Evolutionary conservation across 1,140 invertebrate species (phyloP).

Genomic region (Druon quercuslanigerum): DNA sequence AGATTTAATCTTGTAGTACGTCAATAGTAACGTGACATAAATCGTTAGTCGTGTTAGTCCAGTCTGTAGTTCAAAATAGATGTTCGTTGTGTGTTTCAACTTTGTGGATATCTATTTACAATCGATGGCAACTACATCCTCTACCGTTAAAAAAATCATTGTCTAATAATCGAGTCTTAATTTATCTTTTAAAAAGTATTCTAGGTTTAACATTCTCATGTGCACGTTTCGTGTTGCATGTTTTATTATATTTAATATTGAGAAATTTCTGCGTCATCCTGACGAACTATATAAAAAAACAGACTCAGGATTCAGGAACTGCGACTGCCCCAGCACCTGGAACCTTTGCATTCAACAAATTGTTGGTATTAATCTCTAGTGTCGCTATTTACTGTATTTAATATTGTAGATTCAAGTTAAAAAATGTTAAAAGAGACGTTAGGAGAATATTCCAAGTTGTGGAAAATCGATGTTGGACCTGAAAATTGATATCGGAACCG

Average conservation of each 20-base stretch:
- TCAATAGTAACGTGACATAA: not conserved
- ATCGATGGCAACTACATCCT: not conserved
- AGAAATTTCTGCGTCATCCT: not conserved
- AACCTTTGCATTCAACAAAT: constrained; percentile 38
- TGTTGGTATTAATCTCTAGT: constrained; percentile 20
- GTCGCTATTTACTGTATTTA: constrained; percentile 16
- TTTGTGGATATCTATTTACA: constrained; percentile 4
- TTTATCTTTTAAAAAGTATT: not conserved
- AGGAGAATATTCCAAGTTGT: constrained; percentile 1
- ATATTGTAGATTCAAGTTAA: constrained; percentile 4
- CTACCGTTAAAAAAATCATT: not conserved
- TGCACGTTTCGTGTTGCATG: constrained; percentile 14
- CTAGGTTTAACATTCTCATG: not conserved
- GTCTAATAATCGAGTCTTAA: constrained; percentile 17
- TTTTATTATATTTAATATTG: not conserved
- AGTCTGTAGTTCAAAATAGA: not conserved
- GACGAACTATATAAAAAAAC: not conserved
- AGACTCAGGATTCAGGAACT: constrained; percentile 49
- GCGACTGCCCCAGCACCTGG: constrained; percentile 65
- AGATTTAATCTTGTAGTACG: not conserved
- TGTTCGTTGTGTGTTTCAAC: constrained; percentile 21
- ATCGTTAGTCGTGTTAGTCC: not conserved
- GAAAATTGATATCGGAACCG: not conserved
- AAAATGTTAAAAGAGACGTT: constrained; percentile 31
- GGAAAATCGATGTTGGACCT: not conserved